Base-by-base conservation (phyloP, 1,140 invertebrate genomes). In the Phthorimaea operculella region DNA sequence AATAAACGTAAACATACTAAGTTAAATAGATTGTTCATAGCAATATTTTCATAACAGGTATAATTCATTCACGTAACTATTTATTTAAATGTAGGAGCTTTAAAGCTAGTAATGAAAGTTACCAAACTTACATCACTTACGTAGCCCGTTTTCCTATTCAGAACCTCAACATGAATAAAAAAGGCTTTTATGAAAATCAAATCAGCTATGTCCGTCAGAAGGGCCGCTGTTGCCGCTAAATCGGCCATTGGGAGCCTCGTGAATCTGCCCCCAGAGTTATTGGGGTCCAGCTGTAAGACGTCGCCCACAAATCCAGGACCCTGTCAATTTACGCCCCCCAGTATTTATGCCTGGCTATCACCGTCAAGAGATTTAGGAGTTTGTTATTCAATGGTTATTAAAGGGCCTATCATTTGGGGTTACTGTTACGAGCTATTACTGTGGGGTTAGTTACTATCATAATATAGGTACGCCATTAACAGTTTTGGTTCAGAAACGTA, bases 231-330 rank as follows among this genome's bases (percentile, higher is more conserved):
- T 12, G 10, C 36, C 10, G 58, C 63, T 55, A 70, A 70, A 72
- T 65, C 65, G 67, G 47, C 65, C 59, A 62, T 72, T 72, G 57
- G 69, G 64, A 63, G 68, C 66, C 66, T 69, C 64, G 62, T 67
- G 70, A 72, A 70, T 69, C 65, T 62, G 59, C 51, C 57, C 17
- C 33, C 54, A 65, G 73, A 76, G 58, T 73, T 76, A 76, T 76
- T 73, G 67, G 71, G 73, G 73, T 73, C 69, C 62, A 65, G 49
- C 68, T 63, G 66, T 70, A 63, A 73, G 65, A 69, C 67, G 69
- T 59, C 59, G 58, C 56, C 63, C 64, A 76, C 69, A 71, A 70
- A 72, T 68, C 70, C 64, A 61, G 61, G 68, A 64, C 70, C 66
- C 59, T 72, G 70, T 68, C 70, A 73, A 73, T 76, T 76, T 73